Percentiles rank a stretch among this genome's conserved stretches.
Evolutionary conservation across 2,797 vertebrate species (phyloP).

Genomic region (Tenualosa ilisha): DNA sequence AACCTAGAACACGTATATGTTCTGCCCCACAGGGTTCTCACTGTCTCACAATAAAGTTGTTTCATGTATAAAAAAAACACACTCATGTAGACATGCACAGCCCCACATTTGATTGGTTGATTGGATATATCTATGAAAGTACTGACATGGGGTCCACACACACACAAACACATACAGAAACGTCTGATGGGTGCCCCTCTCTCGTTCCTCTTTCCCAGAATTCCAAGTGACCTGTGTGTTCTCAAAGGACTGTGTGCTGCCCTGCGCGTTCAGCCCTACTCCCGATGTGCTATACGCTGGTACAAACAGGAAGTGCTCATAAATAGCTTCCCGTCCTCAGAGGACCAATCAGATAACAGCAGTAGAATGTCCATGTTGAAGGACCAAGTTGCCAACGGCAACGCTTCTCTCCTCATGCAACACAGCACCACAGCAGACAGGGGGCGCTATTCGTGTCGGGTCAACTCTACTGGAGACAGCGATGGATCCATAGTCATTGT

Average conservation of each 20-base stretch:
- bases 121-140: too few species aligned
- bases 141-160: too few species aligned
- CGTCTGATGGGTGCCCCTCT: neutral
- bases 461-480: constrained; percentile 47
- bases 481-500: constrained; percentile 43
- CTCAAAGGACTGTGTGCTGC: constrained; percentile 52
- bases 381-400: constrained; percentile 59
- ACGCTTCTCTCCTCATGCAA: constrained; percentile 69
- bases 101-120: too few species aligned
- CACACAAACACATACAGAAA: neutral
- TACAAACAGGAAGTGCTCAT: constrained; percentile 52
- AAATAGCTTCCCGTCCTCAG: constrained; percentile 55
- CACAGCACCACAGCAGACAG: constrained; percentile 57
- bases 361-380: constrained; percentile 61
- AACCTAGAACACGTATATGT: too few species aligned
- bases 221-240: constrained; percentile 48
- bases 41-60: too few species aligned
- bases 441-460: constrained; percentile 67
- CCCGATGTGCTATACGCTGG: constrained; percentile 45
- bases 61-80: too few species aligned
- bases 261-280: constrained; percentile 49
- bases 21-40: too few species aligned
- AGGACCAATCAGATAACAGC: constrained; percentile 51
- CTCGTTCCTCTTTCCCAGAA: constrained; percentile 35
- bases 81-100: too few species aligned